These are phyloP conservation scores for Acridotheres tristis DNA, from an alignment of 2,797 vertebrate species.

Conservation along the genomic window DNA sequence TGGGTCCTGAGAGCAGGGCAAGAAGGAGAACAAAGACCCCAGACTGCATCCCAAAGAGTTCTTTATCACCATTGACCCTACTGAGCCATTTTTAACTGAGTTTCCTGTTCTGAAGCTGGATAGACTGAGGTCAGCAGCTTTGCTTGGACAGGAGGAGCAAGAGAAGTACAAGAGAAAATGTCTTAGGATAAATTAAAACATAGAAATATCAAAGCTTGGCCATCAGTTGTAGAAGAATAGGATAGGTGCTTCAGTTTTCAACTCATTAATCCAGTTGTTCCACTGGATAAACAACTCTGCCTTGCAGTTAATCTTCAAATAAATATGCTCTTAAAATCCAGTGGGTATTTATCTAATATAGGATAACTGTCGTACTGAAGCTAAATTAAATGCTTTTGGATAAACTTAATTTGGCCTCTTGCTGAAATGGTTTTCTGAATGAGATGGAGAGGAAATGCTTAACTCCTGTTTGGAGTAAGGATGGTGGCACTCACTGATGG, in stretches of 20 bases:
- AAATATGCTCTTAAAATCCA: constrained; percentile 50
- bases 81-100: neutral
- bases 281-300: constrained; percentile 20
- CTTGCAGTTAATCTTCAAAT: constrained; percentile 57
- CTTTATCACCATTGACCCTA: neutral
- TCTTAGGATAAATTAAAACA: neutral
- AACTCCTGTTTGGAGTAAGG: neutral
- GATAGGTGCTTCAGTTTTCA: constrained; percentile 12
- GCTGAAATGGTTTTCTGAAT: neutral
- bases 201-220: neutral
- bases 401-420: constrained; percentile 41
- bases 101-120: neutral
- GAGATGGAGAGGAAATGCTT: neutral
- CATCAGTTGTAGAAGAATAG: neutral
- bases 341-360: constrained; percentile 13
- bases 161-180: neutral
- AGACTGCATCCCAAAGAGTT: neutral
- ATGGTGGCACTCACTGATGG: neutral
- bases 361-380: constrained; percentile 43
- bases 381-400: constrained; percentile 38
- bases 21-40: neutral
- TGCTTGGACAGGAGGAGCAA: neutral
- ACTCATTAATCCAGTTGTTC: constrained; percentile 18
- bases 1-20: neutral
- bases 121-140: neutral